Conservation (phyloP, 2,888 invertebrate species). For the Clivina fossor region DNA sequence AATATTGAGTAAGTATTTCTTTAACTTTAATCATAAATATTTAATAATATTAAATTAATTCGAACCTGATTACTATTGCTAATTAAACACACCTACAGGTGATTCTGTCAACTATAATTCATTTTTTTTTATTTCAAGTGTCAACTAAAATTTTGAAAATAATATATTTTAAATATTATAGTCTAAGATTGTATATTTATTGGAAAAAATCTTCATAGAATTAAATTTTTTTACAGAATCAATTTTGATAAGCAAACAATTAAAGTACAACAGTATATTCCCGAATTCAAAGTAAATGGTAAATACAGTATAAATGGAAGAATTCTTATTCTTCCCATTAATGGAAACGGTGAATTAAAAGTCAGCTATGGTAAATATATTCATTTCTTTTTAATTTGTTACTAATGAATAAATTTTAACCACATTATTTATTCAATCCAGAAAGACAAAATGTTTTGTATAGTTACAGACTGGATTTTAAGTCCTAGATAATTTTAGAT, state of each 20-base stretch:
- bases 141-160: not conserved
- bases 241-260: conserved; percentile 18
- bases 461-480: too few species aligned
- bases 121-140: not conserved
- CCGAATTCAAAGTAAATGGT: too few species aligned
- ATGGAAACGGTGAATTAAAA: conserved; percentile 46
- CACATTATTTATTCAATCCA: too few species aligned
- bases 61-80: too few species aligned
- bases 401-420: too few species aligned
- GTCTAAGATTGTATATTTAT: not conserved
- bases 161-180: too few species aligned
- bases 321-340: conserved; percentile 45
- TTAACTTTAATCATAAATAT: not conserved
- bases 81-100: too few species aligned
- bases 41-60: not conserved
- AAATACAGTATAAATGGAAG: conserved; percentile 45
- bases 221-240: conserved; percentile 8
- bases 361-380: conserved; percentile 45
- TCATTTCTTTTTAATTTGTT: not conserved
- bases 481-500: too few species aligned
- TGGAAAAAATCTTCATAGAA: not conserved
- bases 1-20: conserved; percentile 6
- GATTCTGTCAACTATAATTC: too few species aligned
- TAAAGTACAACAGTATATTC: not conserved
- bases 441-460: too few species aligned